A percentile compares a stretch with the other conserved stretches of the same genome.
These are phyloP conservation scores for Resseliella maxima DNA, from an alignment of 2,888 invertebrate species.

Conservation along the genomic window DNA sequence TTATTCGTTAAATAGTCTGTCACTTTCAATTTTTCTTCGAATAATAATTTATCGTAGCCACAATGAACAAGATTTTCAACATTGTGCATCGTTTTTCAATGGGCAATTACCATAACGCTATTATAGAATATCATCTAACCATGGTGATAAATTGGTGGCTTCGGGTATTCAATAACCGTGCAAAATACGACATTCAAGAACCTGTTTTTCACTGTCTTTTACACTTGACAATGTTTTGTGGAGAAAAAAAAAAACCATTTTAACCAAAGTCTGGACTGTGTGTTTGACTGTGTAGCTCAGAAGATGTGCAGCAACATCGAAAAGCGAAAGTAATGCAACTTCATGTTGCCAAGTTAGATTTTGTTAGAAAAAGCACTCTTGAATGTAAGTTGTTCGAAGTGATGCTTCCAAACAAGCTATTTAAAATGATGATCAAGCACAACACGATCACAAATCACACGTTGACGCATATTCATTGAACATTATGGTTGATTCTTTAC, in stretches of 20 bases:
- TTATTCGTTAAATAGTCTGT: not conserved
- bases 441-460: constrained; percentile 48
- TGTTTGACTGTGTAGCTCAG: not conserved
- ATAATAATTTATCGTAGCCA: not conserved
- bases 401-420: too few relatives aligned
- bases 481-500: not conserved
- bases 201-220: not conserved
- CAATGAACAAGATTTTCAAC: not conserved
- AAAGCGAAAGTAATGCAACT: constrained; percentile 44
- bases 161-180: not conserved
- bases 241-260: too few relatives aligned
- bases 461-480: not conserved
- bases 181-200: not conserved
- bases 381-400: not conserved
- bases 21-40: constrained; percentile 38
- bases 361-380: not conserved
- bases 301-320: not conserved
- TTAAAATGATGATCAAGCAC: not conserved
- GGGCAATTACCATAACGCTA: constrained; percentile 41
- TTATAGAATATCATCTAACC: constrained; percentile 48
- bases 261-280: not conserved
- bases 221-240: not conserved
- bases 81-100: not conserved
- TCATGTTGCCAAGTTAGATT: not conserved
- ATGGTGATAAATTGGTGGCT: constrained; percentile 16